These are phyloP conservation scores for Sebastes dallii DNA, from an alignment of 2,797 vertebrate species.

Conservation along the genomic window DNA sequence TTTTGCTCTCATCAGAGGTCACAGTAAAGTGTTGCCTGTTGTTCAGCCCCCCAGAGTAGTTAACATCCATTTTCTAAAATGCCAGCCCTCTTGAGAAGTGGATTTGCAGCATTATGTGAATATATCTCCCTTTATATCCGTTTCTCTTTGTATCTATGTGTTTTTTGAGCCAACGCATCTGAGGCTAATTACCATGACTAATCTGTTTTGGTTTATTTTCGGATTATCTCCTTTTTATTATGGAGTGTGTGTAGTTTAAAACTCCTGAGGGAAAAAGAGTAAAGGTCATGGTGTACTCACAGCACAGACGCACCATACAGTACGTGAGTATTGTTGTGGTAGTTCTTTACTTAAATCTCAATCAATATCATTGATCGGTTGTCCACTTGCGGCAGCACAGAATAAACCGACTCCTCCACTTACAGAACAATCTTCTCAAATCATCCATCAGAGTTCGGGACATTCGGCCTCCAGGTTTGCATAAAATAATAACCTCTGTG, in stretches of 20 bases:
- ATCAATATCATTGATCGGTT: slow-evolving; percentile 31
- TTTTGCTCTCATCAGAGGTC: neutral
- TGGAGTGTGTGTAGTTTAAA: neutral
- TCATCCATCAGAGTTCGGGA: slow-evolving; percentile 1
- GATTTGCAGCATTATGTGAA: neutral
- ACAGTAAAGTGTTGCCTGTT: neutral
- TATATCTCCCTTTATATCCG: neutral
- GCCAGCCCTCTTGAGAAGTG: neutral
- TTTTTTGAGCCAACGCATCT: neutral
- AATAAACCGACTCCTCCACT: neutral
- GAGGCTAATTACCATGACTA: slow-evolving; percentile 2
- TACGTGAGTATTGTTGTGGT: neutral
- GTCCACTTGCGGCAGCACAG: slow-evolving; percentile 4
- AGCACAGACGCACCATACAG: too few species aligned
- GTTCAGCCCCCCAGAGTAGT: neutral
- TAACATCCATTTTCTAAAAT: neutral
- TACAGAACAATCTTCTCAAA: neutral
- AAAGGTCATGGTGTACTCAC: neutral
- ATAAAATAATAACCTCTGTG: slow-evolving; percentile 11
- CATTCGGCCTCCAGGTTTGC: neutral
- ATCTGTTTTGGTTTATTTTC: slow-evolving; percentile 7
- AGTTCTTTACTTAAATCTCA: neutral
- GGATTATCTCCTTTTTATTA: neutral
- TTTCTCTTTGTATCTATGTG: neutral
- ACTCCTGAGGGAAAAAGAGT: neutral